Percentiles rank a stretch among this genome's conserved stretches.
These are phyloP conservation scores for Keiferia lycopersicella DNA, from an alignment of 2,888 invertebrate genomes.

Conservation along the genomic window DNA sequence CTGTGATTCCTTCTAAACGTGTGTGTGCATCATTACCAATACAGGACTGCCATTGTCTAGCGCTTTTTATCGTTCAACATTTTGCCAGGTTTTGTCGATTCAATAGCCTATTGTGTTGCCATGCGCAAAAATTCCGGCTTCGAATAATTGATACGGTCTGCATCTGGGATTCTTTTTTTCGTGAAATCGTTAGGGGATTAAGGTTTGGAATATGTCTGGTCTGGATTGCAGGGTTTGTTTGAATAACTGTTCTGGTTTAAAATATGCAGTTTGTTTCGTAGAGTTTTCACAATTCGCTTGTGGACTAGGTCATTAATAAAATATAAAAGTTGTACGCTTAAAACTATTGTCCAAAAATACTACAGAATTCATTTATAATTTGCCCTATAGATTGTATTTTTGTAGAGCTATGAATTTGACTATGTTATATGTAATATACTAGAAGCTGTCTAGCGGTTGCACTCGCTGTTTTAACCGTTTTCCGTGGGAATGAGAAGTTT, in stretches of 20 bases:
- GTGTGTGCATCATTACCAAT: too few species aligned
- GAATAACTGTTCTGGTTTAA: background rate
- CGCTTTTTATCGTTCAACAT: slow-evolving; percentile 36
- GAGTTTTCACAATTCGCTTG: background rate
- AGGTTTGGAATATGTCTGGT: slow-evolving; percentile 3
- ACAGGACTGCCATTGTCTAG: too few species aligned
- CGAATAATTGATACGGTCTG: slow-evolving; percentile 69
- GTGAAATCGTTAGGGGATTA: slow-evolving; percentile 9
- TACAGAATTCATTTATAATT: background rate
- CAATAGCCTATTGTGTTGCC: slow-evolving; percentile 76
- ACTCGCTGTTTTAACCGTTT: too few species aligned
- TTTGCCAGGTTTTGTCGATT: slow-evolving; percentile 68
- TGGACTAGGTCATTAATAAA: too few species aligned
- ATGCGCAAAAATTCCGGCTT: slow-evolving; percentile 59
- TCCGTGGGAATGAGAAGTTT: too few species aligned
- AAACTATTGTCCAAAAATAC: too few species aligned
- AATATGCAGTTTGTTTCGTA: background rate
- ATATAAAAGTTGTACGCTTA: too few species aligned
- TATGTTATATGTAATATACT: too few species aligned
- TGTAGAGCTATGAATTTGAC: too few species aligned
- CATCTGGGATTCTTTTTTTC: background rate
- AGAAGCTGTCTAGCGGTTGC: too few species aligned
- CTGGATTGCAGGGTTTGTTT: background rate
- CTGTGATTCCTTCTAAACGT: too few species aligned
- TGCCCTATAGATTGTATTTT: too few species aligned